Base-by-base conservation (phyloP, 2,888 invertebrate genomes). In the Euclidia mi region DNA sequence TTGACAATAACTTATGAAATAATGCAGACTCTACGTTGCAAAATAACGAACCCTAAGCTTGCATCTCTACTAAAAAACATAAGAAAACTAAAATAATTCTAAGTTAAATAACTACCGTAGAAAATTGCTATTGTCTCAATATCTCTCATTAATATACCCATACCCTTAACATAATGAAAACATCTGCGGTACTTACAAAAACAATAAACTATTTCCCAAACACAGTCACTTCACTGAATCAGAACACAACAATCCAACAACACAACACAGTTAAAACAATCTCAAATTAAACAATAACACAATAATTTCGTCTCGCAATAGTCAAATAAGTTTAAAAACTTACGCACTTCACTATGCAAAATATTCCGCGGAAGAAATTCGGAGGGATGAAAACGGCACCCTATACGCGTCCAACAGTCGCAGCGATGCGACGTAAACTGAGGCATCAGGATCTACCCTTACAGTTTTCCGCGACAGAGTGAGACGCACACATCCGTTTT, bases 351-450 rank as follows among this genome's bases (percentile, higher is more conserved):
- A 68, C 72, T 65, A 69, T 71, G 61, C 65, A 72, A 76, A 56
- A 76, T 67, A 76, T 69, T 76, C 67, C 68, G 71, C 69, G 71
- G 61, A 76, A 59, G 58, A 73, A 78, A 79, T 72, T 59, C 65
- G 49, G 53, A 40, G 55, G 60, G 68, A 50, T 31, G 61, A 79
- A 79, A 75, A 63, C 75, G 76, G 65, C 65, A 25, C 59, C 74
- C 75, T 57, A 29, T 20, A 61, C 67, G 74, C 89, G 81, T 71
- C 83, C 81, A 29, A 37, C 55, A 84, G 81, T 68, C 87, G 79
- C 88, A 73, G 75, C 67, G 68, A 66, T 84, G 87, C 91, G 87
- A 84, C 89, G 87, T 80, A 82, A 76, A 94, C 94, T 94, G 88
- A 88, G 74, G 67, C 80, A 81, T 77, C 75, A 76, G 78, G 85